These are phyloP conservation scores for Canis aureus DNA, from an alignment of 2,113 vertebrate species.

Conservation along the genomic window DNA sequence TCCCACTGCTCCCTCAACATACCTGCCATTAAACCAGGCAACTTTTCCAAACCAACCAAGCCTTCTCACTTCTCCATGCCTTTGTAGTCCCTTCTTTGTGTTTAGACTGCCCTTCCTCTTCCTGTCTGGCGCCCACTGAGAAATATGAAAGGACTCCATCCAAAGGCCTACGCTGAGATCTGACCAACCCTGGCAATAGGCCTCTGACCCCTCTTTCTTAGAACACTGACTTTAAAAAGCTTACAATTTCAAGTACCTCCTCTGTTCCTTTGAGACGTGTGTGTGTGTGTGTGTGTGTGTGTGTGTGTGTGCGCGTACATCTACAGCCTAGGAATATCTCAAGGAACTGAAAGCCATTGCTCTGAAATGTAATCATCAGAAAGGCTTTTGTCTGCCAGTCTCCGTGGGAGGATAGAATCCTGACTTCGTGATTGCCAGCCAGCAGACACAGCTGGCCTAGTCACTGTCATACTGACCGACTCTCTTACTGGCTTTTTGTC, in stretches of 20 bases:
- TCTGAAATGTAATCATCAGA: background rate
- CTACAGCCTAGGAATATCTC: background rate
- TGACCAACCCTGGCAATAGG: background rate
- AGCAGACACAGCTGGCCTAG: background rate
- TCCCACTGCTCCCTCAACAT: background rate
- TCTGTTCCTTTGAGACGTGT: background rate
- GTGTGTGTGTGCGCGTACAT: too few relatives aligned
- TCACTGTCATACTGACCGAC: background rate
- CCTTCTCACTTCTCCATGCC: background rate
- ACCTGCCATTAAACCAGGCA: background rate
- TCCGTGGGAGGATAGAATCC: background rate
- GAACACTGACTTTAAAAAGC: background rate
- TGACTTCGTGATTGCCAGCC: background rate
- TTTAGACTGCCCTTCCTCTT: background rate
- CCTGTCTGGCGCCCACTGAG: background rate
- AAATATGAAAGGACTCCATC: background rate
- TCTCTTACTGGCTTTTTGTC: background rate
- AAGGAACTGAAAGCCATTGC: background rate
- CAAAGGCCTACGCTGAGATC: background rate
- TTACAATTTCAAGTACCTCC: background rate
- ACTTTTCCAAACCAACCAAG: background rate
- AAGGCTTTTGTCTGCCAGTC: background rate
- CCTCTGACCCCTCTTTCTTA: background rate
- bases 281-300: too few relatives aligned
- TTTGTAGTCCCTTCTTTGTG: background rate